Evolutionary conservation across 1,140 invertebrate species (phyloP).

Genomic region (Medauroidea extradentata): DNA sequence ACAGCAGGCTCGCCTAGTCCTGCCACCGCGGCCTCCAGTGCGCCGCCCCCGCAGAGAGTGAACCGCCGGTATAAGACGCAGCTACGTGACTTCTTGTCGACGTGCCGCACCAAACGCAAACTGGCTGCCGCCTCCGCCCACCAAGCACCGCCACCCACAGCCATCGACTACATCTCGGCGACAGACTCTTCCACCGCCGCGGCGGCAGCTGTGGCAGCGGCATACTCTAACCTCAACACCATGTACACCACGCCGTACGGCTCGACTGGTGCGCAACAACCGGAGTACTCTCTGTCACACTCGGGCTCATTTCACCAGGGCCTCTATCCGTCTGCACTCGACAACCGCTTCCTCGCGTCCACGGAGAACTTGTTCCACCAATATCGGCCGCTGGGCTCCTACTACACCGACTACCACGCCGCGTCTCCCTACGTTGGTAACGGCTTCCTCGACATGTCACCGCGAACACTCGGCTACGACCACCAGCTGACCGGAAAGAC

Average conservation of each 20-base stretch:
- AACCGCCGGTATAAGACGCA: slow-evolving; percentile 90
- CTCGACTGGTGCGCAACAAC: slow-evolving; percentile 46
- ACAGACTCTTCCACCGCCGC: slow-evolving; percentile 50
- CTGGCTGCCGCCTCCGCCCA: slow-evolving; percentile 32
- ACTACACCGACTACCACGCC: slow-evolving; percentile 73
- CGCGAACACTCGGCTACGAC: slow-evolving; percentile 49
- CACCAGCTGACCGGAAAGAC: slow-evolving; percentile 41
- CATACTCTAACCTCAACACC: slow-evolving; percentile 77
- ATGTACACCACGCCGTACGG: slow-evolving; percentile 68
- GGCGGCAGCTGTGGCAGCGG: slow-evolving; percentile 58
- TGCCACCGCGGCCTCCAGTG: slow-evolving; percentile 39
- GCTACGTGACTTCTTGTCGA: slow-evolving; percentile 85
- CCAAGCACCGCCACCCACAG: slow-evolving; percentile 30
- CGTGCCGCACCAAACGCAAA: slow-evolving; percentile 86
- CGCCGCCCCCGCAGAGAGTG: slow-evolving; percentile 65
- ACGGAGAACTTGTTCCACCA: slow-evolving; percentile 84
- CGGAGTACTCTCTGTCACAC: slow-evolving; percentile 61
- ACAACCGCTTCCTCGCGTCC: slow-evolving; percentile 66
- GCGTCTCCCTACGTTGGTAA: slow-evolving; percentile 65
- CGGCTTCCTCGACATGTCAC: slow-evolving; percentile 67
- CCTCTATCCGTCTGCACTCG: slow-evolving; percentile 62
- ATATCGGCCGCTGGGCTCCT: slow-evolving; percentile 70
- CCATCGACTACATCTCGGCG: slow-evolving; percentile 61
- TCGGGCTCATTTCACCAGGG: slow-evolving; percentile 63
- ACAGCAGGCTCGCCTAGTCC: background rate